Base-by-base conservation (phyloP, 1,140 invertebrate species). In the Trichonephila inaurata region DNA sequence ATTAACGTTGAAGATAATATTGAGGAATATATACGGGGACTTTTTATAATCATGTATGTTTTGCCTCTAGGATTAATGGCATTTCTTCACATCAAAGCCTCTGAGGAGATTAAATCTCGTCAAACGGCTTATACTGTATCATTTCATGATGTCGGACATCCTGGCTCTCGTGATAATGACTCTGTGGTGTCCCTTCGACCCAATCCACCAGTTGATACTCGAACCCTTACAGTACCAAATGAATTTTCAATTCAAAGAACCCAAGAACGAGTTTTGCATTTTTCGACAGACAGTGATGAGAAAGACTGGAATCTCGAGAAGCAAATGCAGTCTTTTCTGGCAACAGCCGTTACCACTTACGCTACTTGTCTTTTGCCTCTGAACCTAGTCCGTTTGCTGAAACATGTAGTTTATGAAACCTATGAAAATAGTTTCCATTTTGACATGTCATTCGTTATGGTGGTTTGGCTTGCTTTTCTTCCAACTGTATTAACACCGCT, bases 401-500 rank as follows among this genome's bases (percentile, higher is more conserved):
- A 97, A 77, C 96, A 97, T 89, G 96, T 97, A 58, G 95, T 97
- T 18, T 95, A 96, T 66, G 97, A 97, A 95, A 97, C 97, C 0
- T 97, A 97, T 94, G 97, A 97, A 66, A 98, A 97, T 95, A 96
- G 96, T 28, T 96, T 96, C 33, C 96, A 97, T 95, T 97, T 97
- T 90, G 97, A 98, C 95, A 96, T 97, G 28, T 97, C 96, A 2
- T 98, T 97, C 95, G 96, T 97, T 58, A 96, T 97, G 94, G 97
- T 97, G 94, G 97, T 97, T 44, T 94, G 90, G 94, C 1, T 94
- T 12, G 94, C 94, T 40, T 94, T 92, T 21, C 5, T 92, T 24
- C 94, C 94, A 18, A 85, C 86, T 33, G 51, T 94, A 12, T 82
- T 90, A 24, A 94, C 94, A n/a, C 94, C 94, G 4, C 44, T 88